Percentiles rank a stretch among this genome's conserved stretches.
Evolutionary conservation across 2,113 vertebrate genomes (phyloP).

Genomic region (Sula dactylatra): DNA sequence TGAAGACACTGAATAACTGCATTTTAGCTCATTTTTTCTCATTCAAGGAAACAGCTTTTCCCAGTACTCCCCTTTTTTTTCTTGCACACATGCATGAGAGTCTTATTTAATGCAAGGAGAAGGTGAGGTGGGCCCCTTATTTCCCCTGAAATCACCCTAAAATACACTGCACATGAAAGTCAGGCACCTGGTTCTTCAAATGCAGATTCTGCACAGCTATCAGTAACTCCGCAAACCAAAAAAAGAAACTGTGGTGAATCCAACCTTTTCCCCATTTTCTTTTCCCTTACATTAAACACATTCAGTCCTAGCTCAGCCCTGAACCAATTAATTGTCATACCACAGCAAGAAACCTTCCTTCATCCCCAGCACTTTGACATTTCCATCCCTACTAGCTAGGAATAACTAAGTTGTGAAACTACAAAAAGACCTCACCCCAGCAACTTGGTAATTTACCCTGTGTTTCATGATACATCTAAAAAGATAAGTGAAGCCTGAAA

Average conservation of each 20-base stretch:
- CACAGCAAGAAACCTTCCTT: not conserved
- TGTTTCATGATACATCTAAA: not conserved
- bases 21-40: not conserved
- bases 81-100: not conserved
- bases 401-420: not conserved
- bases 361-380: not conserved
- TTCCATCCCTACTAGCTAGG: not conserved
- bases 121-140: not conserved
- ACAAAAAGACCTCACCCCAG: not conserved
- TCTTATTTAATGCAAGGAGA: not conserved
- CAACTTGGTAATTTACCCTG: not conserved
- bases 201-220: not conserved
- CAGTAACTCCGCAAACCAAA: not conserved
- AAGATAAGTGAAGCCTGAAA: not conserved
- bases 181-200: not conserved
- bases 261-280: not conserved
- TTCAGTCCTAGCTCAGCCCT: not conserved
- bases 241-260: not conserved
- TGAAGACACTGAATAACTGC: not conserved
- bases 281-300: not conserved
- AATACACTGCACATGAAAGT: not conserved
- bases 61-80: not conserved
- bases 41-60: not conserved
- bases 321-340: not conserved
- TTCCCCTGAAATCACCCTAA: not conserved